Evolutionary conservation across 2,797 vertebrate genomes (phyloP), one percentile per base, ranked within the genome.

Genomic region (Ptychadena robeensis): DNA sequence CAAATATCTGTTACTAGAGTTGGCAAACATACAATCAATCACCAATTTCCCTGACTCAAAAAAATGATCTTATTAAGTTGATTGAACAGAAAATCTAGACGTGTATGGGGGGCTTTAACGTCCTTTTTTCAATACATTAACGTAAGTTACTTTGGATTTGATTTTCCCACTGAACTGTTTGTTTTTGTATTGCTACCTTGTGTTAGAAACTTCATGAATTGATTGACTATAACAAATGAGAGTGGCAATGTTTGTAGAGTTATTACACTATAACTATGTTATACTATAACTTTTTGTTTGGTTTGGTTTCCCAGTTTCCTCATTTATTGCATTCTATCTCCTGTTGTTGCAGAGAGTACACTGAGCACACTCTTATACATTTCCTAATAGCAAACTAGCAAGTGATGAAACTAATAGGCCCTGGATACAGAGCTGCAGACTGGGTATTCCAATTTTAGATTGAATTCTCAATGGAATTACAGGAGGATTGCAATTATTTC

Each of bases 361-460:
- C 35, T 22, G 61, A 18, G 25, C n/a, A 22, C 67, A 57, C 69
- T 67, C 38, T 37, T 30, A 71, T 30, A 30, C 70, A 64, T 85
- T 80, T 80, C 65, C 78, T 70, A 71, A 48, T 27, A 14, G 48
- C 57, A 85, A 73, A 76, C 81, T 85, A 80, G 57, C 35, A 85
- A 75, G 71, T 76, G 83, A 85, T 80, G 83, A 85, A 85, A 80
- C 72, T 69, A 74, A 65, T 38, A 53, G 72, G 61, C 78, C 78
- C 78, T 80, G 31, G 82, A 75, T 74, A 70, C 77, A 32, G 66
- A 31, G 31, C 78, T 22, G 78, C 57, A 75, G 82, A 74, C 66
- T 85, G 83, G 83, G 78, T 85, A 76, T 85, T 85, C 78, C 78
- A 76, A 80, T 80, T 80, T 76, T 85, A 85, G 83, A 38, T 35